Conservation (phyloP, 64 coral and sea anemone genomes). For the Pachyseris speciosa region DNA sequence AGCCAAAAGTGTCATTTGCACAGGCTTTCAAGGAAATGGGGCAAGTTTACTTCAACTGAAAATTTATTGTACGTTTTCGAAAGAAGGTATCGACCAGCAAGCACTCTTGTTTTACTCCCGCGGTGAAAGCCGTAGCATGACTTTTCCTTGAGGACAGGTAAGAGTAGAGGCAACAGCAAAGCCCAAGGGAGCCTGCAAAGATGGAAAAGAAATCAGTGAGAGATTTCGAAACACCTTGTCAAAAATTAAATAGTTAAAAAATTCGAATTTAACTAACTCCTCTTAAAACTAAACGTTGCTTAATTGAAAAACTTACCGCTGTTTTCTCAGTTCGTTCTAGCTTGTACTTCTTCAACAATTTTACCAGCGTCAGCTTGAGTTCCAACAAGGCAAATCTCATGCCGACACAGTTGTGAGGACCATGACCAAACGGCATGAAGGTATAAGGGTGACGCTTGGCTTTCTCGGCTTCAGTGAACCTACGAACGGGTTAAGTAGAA, state of each 20-base stretch:
- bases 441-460: constrained; percentile 49
- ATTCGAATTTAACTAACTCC: background rate
- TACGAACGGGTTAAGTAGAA: background rate
- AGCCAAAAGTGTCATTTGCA: too few relatives aligned
- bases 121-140: constrained; percentile 13
- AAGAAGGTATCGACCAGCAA: too few relatives aligned
- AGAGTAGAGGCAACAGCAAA: background rate
- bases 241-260: background rate
- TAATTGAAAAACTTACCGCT: constrained; percentile 10
- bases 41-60: too few relatives aligned
- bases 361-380: constrained; percentile 46
- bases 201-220: background rate
- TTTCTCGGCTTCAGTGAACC: constrained; percentile 58
- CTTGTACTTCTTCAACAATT: constrained; percentile 33
- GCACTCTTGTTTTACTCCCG: background rate
- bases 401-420: constrained; percentile 48
- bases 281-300: too few relatives aligned
- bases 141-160: background rate
- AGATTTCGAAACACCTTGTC: background rate
- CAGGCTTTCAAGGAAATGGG: too few relatives aligned
- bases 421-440: constrained; percentile 43
- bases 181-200: background rate
- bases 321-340: constrained; percentile 34
- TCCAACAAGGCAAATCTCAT: constrained; percentile 71
- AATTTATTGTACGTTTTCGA: too few relatives aligned